Base-by-base conservation (phyloP, 2,888 invertebrate genomes). In the Thera obeliscata region DNA sequence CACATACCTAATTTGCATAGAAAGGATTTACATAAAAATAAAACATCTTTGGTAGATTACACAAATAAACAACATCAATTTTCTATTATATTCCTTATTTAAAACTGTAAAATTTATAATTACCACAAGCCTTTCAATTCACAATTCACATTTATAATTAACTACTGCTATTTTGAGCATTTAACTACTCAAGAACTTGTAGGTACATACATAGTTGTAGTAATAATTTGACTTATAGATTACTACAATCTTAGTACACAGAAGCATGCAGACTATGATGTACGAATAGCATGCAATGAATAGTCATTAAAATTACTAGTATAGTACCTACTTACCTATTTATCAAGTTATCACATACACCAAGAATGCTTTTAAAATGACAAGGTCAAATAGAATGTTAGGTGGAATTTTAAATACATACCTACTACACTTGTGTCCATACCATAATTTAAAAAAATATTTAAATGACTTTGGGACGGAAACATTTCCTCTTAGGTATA, bases 381-480 rank as follows among this genome's bases (percentile, higher is more conserved):
- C 78, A 79, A 79, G 80, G 74, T 73, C 78, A 71, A 79, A 79
- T 70, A 71, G 60, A 75, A 71, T 66, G 65, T 72, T 66, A 76
- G 71, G 69, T 81, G 81, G 76, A 80, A 77, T 81, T 81, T 81
- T 78, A 79, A 80, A 82, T 66, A 66, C 65, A 76, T 79, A 79
- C 22, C 2, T 57, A 58, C 82, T 82, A 82, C 60, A 69, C 59
- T 65, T 58, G 66, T 71, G 69, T 67, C 68, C 71, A 72, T 78
- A 75, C 61, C 75, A 80, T 78, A 75, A 81, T 82, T 81, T 86
- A 83, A 86, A 84, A 88, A 87, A 82, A 84, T 83, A 78, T 81
- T 86, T 88, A 93, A 91, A 90, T 91, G 93, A 93, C 91, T 79
- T 90, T 84, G 90, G 93, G 93, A 93, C 93, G 93, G 93, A 93